These are phyloP conservation scores for Psephotus haematonotus DNA, from an alignment of 2,113 vertebrate genomes.

Conservation along the genomic window DNA sequence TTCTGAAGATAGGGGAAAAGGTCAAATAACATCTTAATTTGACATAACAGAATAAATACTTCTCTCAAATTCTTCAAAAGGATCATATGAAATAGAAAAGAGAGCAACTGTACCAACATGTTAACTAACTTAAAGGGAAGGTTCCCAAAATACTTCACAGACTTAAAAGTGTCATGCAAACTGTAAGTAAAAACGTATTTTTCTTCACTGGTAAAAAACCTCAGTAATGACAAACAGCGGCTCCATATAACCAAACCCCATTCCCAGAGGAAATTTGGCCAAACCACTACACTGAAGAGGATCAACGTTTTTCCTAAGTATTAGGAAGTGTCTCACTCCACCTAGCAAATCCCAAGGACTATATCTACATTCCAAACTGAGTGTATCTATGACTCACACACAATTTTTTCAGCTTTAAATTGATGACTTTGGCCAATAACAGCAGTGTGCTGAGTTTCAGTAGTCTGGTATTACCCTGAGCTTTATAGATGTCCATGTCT, in stretches of 20 bases:
- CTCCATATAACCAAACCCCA: background rate
- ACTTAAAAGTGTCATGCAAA: background rate
- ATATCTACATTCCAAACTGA: background rate
- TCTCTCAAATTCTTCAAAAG: background rate
- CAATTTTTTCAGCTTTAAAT: background rate
- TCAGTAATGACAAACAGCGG: background rate
- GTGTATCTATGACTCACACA: background rate
- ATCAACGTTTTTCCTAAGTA: background rate
- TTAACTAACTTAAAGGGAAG: background rate
- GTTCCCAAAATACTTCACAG: background rate
- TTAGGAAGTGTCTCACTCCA: background rate
- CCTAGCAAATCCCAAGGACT: background rate
- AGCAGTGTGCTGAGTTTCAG: background rate
- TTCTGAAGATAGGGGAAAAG: constrained; percentile 39
- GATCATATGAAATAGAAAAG: background rate
- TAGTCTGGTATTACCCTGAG: background rate
- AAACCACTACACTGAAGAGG: background rate
- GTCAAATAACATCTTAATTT: constrained; percentile 33
- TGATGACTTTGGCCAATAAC: background rate
- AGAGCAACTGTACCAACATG: background rate
- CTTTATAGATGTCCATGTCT: background rate
- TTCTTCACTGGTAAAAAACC: background rate
- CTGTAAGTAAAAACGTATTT: background rate
- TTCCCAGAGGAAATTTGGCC: background rate
- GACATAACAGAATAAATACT: constrained; percentile 4